Base-by-base conservation (phyloP, 2,113 vertebrate genomes). In the Stigmatopora nigra region DNA sequence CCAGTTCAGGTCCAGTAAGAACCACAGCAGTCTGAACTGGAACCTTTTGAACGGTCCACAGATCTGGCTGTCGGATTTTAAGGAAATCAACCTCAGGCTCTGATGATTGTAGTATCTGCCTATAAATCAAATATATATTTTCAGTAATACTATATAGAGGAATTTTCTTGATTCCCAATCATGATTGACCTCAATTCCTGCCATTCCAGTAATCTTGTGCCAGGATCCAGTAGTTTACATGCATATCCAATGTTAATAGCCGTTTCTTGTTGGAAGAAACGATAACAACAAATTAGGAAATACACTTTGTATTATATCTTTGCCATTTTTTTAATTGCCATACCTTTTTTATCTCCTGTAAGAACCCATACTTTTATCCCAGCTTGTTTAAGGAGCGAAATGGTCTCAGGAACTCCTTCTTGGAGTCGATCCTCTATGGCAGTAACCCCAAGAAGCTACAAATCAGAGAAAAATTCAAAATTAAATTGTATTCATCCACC, bases 321-420 rank as follows among this genome's bases (percentile, higher is more conserved):
- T 19, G 4, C 16, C 19, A 17, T 25, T 7, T 31, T 31, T 7
- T 16, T 13, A 57, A 13, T 58, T 17, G 65, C 9, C 41, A 44
- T 82, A 98, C 95, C 96, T 93, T 91, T 93, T 83, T 98, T 98
- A 85, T 98, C 97, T 77, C 97, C 96, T 0, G 95, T 99, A 57
- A 98, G 88, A 53, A 98, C 90, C 96, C 97, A 99, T 20, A 98
- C 88, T 85, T 94, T 96, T 51, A 99, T 81, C 45, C 93, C 92
- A 17, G 91, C 93, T 63, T 90, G 79, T 80, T 90, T 89, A 63
- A 98, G 90, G n/a, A 90, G 78, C 44, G 87, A 74, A 76, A 99
- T 97, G 49, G 96, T 97, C 71, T 98, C 93, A 0, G 92, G 92
- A 44, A 96, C 95, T 0, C 91, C 87, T 0, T 95, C 92, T 66